These are phyloP conservation scores for Ammospiza nelsoni DNA, from an alignment of 2,113 vertebrate species.

Conservation along the genomic window DNA sequence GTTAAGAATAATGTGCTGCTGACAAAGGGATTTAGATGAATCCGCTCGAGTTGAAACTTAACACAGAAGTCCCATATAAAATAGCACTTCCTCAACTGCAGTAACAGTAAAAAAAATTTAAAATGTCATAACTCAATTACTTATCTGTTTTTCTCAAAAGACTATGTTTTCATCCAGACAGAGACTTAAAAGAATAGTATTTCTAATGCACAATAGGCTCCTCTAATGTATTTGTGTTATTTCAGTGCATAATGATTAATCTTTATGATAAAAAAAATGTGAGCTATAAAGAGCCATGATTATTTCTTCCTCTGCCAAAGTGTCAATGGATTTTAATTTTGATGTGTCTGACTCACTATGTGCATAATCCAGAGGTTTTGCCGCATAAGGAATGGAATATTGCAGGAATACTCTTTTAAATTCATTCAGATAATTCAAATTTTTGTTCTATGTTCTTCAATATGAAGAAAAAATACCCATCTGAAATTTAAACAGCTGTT, in stretches of 20 bases:
- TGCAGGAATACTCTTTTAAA: constrained; percentile 4
- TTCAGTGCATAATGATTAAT: constrained; percentile 46
- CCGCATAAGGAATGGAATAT: background rate
- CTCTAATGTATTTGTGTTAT: constrained; percentile 46
- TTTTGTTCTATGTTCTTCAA: constrained; percentile 9
- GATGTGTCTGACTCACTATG: constrained; percentile 34
- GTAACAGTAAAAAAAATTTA: background rate
- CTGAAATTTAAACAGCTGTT: constrained; percentile 21
- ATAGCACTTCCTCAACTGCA: background rate
- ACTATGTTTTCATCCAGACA: background rate
- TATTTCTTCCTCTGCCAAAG: constrained; percentile 55
- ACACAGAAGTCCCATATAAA: background rate
- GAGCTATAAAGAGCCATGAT: constrained; percentile 46
- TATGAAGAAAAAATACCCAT: background rate
- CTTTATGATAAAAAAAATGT: constrained; percentile 52
- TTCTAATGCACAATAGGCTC: constrained; percentile 2
- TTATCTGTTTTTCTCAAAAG: background rate
- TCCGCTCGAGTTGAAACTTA: background rate
- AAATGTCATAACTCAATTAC: background rate
- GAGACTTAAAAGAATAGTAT: background rate
- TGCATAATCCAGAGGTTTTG: constrained; percentile 53
- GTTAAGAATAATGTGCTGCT: background rate
- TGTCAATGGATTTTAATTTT: constrained; percentile 63
- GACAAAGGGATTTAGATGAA: background rate
- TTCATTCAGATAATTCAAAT: constrained; percentile 24